Base-by-base conservation (phyloP, 1,140 invertebrate genomes). In the Phocides pigmalion region DNA sequence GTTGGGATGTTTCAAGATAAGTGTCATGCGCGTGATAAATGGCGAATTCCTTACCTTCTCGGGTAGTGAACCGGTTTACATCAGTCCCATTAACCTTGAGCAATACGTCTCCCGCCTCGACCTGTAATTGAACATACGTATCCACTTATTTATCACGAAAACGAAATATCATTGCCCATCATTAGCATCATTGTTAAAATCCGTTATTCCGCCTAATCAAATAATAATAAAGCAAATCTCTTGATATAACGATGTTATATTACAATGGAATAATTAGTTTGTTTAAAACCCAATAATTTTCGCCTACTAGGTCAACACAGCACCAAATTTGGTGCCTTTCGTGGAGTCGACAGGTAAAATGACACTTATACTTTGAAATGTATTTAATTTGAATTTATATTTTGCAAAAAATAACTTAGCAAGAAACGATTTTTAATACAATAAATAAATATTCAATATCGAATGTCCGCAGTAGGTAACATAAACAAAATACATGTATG, bases 11-110 rank as follows among this genome's bases (percentile, higher is more conserved):
- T 28, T 42, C 54, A 39, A 44, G 49, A 75, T 68, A 79, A 79
- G 70, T 74, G 73, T 72, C 66, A 76, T 70, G 72, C 65, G 72
- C 62, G 64, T 84, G 76, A 76, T 79, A 84, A 86, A 80, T 79
- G 67, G 76, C 76, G 70, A 79, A 81, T 81, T 80, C 78, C 82
- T 89, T 83, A 97, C 97, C 96, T 96, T 98, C 97, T 94, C 97
- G 97, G 74, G 96, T 98, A 86, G 95, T 97, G 82, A 97, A 95
- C 89, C 95, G 94, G 92, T 97, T 96, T 72, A 98, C 97, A 93
- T 97, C 96, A 81, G 96, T 96, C 92, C 96, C 96, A 93, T 98
- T 98, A 79, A 98, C 96, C 94, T 97, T 97, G 85, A 98, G 93
- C 90, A 98, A 97, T 81, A 98, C 95, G 93, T 98, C 97, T 70